Percentiles rank a stretch among this genome's conserved stretches.
Conservation (phyloP, 1,140 invertebrate species). For the Heliconius melpomene region DNA sequence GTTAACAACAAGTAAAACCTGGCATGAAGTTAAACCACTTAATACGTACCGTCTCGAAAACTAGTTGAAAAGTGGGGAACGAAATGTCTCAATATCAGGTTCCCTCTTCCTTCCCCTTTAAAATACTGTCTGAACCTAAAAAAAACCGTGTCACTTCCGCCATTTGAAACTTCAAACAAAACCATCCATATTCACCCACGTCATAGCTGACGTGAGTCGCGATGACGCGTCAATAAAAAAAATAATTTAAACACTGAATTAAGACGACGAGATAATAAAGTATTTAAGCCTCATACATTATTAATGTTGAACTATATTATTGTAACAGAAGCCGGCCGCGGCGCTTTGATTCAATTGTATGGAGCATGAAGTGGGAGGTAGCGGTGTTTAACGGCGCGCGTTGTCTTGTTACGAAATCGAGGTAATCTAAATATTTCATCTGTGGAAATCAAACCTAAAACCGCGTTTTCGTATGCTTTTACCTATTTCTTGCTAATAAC, state of each 20-base stretch:
- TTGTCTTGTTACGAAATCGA: too few relatives aligned
- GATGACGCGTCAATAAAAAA: constrained; percentile 34
- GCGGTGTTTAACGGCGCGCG: neutral
- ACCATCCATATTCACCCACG: neutral
- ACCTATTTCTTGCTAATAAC: too few relatives aligned
- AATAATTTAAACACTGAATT: constrained; percentile 41
- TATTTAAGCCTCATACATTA: constrained; percentile 45
- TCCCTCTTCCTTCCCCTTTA: too few relatives aligned
- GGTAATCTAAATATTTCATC: too few relatives aligned
- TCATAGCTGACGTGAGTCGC: neutral
- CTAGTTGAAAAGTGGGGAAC: too few relatives aligned
- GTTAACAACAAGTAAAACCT: too few relatives aligned
- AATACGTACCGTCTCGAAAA: too few relatives aligned
- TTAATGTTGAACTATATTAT: constrained; percentile 47
- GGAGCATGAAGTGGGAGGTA: constrained; percentile 1
- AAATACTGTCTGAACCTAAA: neutral
- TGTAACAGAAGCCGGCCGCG: constrained; percentile 41
- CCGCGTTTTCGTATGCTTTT: too few relatives aligned
- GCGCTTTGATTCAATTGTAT: constrained; percentile 34
- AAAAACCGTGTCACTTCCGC: neutral
- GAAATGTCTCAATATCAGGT: too few relatives aligned
- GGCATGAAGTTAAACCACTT: too few relatives aligned
- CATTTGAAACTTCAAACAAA: neutral
- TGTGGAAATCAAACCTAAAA: too few relatives aligned
- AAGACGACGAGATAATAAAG: constrained; percentile 45